Percentiles rank a stretch among this genome's conserved stretches.
phyloP scores from a whole-genome alignment of 1,140 invertebrate species.

The Drosophila ficusphila region DNA sequence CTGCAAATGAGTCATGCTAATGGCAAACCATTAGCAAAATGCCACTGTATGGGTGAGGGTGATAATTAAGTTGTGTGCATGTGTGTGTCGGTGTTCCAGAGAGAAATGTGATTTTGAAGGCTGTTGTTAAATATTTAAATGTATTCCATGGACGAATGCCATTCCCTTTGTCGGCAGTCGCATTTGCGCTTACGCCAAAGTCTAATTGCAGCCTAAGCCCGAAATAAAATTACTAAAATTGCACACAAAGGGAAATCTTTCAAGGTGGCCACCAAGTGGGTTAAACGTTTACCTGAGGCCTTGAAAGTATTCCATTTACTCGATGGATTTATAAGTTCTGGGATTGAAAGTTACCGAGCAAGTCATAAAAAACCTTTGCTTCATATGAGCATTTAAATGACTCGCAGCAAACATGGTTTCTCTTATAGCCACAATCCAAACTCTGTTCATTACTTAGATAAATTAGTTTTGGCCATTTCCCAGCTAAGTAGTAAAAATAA shows the following conservation, averaged over 20 bases:
- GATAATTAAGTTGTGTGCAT: slow-evolving; percentile 47
- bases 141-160: slow-evolving; percentile 55
- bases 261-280: slow-evolving; percentile 40
- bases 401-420: too few relatives aligned
- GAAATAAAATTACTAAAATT: slow-evolving; percentile 61
- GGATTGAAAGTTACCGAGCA: too few relatives aligned
- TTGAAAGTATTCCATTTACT: slow-evolving; percentile 9
- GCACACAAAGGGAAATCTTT: slow-evolving; percentile 38
- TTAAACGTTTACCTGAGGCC: background rate
- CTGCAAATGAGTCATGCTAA: slow-evolving; percentile 82
- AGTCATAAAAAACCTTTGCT: background rate
- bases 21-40: slow-evolving; percentile 79
- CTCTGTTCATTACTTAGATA: background rate
- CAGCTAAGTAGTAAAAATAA: background rate
- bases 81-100: slow-evolving; percentile 38
- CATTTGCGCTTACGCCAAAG: slow-evolving; percentile 61
- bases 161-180: slow-evolving; percentile 4
- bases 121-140: slow-evolving; percentile 80
- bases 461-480: slow-evolving; percentile 2
- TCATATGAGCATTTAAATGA: background rate
- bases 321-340: too few relatives aligned
- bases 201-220: slow-evolving; percentile 59
- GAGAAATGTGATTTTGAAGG: slow-evolving; percentile 81
- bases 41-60: slow-evolving; percentile 52
- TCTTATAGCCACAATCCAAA: background rate